Base-by-base conservation (phyloP, 2,113 vertebrate genomes). In the Argyrosomus japonicus region DNA sequence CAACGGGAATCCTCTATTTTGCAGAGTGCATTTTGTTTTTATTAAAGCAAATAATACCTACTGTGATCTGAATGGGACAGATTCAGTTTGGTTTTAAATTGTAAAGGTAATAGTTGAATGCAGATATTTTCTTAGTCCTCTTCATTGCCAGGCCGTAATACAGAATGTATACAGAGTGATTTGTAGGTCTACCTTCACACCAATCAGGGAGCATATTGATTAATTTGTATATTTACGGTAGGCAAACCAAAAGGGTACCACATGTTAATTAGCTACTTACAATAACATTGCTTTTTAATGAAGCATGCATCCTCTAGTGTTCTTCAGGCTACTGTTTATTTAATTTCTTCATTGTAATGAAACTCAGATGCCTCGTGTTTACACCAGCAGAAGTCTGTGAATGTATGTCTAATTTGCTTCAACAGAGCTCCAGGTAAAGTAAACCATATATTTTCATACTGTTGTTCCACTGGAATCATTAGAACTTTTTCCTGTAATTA, bases 271-370 rank as follows among this genome's bases (percentile, higher is more conserved):
- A 93, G 40, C 69, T 67, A 68, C 86, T 91, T 91, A 91, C 89
- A 95, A 95, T 91, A 93, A 92, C 95, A 92, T 93, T 92, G 93
- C 92, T 91, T 92, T 95, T 95, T 94, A 97, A 97, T 94, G 95
- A 97, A 94, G 95, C 95, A 82, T 96, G 89, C 85, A 93, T 91
- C 93, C 95, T 95, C 94, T 95, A 95, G 95, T 96, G 95, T 96
- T 97, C 94, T 94, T 82, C 91, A 90, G 93, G 88, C 86, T 92
- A 85, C 91, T 96, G 95, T 96, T 97, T 97, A 97, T 96, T 96
- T 96, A 93, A 96, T 96, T 94, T 93, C 94, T 95, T 96, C 93
- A 95, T 95, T 96, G 94, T 96, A 97, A 97, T 96, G 95, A 95
- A 95, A 94, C 93, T 97, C 96, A 97, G 95, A 95, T 97, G 96